phyloP scores from a whole-genome alignment of 1,140 invertebrate genomes.

The Asbolus verrucosus region DNA sequence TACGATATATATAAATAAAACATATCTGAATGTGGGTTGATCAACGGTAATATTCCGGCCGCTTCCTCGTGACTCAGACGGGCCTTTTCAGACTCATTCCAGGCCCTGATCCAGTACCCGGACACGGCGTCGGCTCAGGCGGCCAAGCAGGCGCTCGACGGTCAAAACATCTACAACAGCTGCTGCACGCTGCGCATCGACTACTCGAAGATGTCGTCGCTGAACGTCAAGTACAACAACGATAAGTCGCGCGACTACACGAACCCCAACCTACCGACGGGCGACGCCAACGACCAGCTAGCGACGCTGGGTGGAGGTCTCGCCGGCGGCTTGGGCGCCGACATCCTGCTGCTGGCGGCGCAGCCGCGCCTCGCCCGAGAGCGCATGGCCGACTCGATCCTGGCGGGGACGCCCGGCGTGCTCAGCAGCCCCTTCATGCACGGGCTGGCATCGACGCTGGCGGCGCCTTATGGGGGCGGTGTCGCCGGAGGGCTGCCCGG shows the following conservation, averaged over 20 bases:
- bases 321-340: conserved; percentile 68
- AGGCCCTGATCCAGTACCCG: conserved; percentile 98
- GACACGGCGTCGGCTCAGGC: conserved; percentile 96
- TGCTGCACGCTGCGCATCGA: conserved; percentile 99
- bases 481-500: conserved; percentile 79
- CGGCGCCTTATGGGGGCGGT: conserved; percentile 75
- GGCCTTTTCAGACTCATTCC: conserved; percentile 91
- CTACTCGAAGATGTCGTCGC: conserved; percentile 96
- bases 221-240: conserved; percentile 99
- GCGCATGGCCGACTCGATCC: conserved; percentile 63
- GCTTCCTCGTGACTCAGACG: neutral
- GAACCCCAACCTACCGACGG: conserved; percentile 95
- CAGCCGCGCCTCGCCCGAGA: conserved; percentile 64
- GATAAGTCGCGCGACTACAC: conserved; percentile 99
- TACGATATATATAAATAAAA: too few relatives aligned
- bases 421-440: conserved; percentile 87
- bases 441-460: conserved; percentile 77
- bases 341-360: conserved; percentile 67
- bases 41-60: too few relatives aligned
- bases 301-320: conserved; percentile 72
- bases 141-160: conserved; percentile 96
- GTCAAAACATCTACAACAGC: conserved; percentile 99
- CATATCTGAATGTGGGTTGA: too few relatives aligned
- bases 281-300: conserved; percentile 75
- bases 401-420: conserved; percentile 79